These are phyloP conservation scores for Tetranychus piercei DNA, from an alignment of 2,888 invertebrate species.

Conservation along the genomic window DNA sequence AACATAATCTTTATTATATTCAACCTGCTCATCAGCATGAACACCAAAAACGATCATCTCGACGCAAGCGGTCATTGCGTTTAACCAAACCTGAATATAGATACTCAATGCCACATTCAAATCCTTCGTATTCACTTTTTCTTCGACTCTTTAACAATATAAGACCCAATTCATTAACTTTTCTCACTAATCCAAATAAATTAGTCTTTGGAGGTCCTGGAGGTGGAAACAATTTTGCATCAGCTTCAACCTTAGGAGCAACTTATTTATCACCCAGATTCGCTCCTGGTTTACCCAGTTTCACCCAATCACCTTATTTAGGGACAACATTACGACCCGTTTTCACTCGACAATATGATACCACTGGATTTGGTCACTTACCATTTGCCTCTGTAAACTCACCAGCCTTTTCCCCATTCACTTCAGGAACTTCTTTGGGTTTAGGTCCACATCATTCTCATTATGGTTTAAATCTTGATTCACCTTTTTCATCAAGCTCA, in stretches of 20 bases:
- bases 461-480: neutral
- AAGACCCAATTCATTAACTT: neutral
- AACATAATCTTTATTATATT: neutral
- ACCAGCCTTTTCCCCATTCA: neutral
- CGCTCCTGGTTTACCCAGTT: neutral
- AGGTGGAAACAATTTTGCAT: neutral
- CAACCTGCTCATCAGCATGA: neutral
- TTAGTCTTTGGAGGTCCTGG: neutral
- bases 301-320: neutral
- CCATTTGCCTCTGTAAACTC: neutral
- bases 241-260: neutral
- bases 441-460: neutral
- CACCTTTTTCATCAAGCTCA: neutral
- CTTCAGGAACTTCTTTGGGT: neutral
- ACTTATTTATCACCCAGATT: neutral
- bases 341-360: neutral
- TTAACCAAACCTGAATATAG: slow-evolving; percentile 6
- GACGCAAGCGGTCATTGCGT: neutral
- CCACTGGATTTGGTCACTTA: neutral
- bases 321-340: neutral
- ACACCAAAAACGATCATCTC: neutral
- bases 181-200: neutral
- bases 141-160: neutral
- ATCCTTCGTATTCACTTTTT: neutral
- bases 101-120: neutral